These are phyloP conservation scores for Agonopterix alstromeriana DNA, from an alignment of 2,888 invertebrate species.

Conservation along the genomic window DNA sequence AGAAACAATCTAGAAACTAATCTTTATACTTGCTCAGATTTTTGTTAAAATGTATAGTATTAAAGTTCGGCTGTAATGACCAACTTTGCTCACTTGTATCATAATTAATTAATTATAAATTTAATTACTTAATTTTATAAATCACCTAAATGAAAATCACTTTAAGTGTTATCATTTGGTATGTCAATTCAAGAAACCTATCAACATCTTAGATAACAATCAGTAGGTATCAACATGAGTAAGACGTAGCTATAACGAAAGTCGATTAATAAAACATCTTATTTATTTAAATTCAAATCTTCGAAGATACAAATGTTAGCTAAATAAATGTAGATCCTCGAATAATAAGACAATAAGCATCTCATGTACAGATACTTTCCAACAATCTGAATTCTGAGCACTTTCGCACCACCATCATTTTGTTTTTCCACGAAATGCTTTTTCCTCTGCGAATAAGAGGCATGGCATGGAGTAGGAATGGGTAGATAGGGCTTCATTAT, in stretches of 20 bases:
- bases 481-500: not conserved
- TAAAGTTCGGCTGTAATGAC: too few species aligned
- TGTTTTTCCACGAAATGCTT: slow-evolving; percentile 7
- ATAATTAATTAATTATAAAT: too few species aligned
- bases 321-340: not conserved
- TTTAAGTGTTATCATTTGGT: too few species aligned
- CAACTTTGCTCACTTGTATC: too few species aligned
- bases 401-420: slow-evolving; percentile 7
- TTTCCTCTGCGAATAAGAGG: slow-evolving; percentile 4
- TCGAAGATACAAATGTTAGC: not conserved
- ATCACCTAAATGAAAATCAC: too few species aligned
- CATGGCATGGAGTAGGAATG: not conserved
- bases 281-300: not conserved
- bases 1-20: too few species aligned
- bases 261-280: not conserved
- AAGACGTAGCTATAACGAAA: too few species aligned
- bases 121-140: too few species aligned
- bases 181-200: too few species aligned
- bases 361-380: slow-evolving; percentile 4
- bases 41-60: too few species aligned
- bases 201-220: too few species aligned
- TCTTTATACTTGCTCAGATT: too few species aligned
- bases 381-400: slow-evolving; percentile 9
- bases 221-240: not conserved
- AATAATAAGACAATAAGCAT: slow-evolving; percentile 3